Conservation (phyloP, 2,888 invertebrate species). For the Nomada fabriciana region DNA sequence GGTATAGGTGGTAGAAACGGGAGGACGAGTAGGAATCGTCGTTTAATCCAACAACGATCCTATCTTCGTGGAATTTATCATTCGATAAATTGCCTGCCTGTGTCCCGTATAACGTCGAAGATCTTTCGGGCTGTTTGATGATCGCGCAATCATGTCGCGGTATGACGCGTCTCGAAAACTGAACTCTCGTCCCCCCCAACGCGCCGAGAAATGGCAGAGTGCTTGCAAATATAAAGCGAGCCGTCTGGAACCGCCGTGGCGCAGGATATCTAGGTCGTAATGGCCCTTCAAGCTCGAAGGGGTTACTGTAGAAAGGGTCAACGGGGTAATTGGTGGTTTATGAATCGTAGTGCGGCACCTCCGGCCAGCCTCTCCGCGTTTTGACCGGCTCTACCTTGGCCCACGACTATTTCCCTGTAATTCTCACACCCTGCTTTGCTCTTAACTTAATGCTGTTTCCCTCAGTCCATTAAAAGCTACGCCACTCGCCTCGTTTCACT, state of each 20-base stretch:
- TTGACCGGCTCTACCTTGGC: constrained; percentile 58
- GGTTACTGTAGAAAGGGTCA: constrained; percentile 62
- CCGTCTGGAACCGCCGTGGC: not conserved
- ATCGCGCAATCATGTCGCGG: not conserved
- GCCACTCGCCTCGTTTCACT: constrained; percentile 82
- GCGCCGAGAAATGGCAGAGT: not conserved
- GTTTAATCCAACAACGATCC: constrained; percentile 84
- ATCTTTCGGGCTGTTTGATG: constrained; percentile 15
- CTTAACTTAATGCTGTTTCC: constrained; percentile 81
- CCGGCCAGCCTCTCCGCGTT: constrained; percentile 30
- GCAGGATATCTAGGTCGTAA: constrained; percentile 24
- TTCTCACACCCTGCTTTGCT: constrained; percentile 78
- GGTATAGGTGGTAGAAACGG: constrained; percentile 62
- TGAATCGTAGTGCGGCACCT: constrained; percentile 81
- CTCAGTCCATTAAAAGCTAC: constrained; percentile 83
- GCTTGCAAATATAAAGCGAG: not conserved
- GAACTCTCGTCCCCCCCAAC: not conserved
- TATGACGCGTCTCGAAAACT: not conserved
- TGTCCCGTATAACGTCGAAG: constrained; percentile 10
- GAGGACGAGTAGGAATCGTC: constrained; percentile 77
- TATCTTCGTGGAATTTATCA: constrained; percentile 83
- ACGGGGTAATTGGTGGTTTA: constrained; percentile 83
- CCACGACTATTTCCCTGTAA: constrained; percentile 79
- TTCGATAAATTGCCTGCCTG: constrained; percentile 81
- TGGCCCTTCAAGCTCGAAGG: constrained; percentile 38